Evolutionary conservation across 2,113 vertebrate species (phyloP).

Genomic region (Psettodes erumei): DNA sequence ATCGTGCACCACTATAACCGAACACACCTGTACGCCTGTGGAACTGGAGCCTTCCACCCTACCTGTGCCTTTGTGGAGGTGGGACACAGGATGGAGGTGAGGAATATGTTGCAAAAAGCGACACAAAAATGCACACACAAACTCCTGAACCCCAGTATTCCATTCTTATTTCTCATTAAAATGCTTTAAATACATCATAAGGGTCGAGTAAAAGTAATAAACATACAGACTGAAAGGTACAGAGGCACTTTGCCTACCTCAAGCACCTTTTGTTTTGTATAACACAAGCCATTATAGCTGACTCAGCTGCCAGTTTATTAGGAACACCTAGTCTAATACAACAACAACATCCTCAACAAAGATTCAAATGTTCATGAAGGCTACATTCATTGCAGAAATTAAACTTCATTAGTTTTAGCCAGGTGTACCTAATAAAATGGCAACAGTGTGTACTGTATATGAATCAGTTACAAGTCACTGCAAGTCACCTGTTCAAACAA

Average conservation of each 20-base stretch:
- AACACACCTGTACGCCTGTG: slow-evolving; percentile 93
- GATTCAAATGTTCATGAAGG: too few species aligned
- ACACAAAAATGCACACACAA: not conserved
- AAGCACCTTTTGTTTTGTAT: not conserved
- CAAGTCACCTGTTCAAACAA: too few species aligned
- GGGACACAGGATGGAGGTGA: slow-evolving; percentile 90
- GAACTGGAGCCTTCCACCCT: slow-evolving; percentile 96
- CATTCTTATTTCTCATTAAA: not conserved
- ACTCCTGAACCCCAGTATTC: not conserved
- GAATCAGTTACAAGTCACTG: too few species aligned
- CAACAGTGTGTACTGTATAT: too few species aligned
- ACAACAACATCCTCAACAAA: too few species aligned
- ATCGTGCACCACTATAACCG: slow-evolving; percentile 92
- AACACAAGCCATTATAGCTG: too few species aligned
- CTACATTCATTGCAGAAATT: too few species aligned
- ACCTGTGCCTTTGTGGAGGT: slow-evolving; percentile 92
- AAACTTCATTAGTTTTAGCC: too few species aligned
- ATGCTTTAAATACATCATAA: not conserved
- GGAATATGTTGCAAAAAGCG: slow-evolving; percentile 17
- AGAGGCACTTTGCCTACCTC: not conserved
- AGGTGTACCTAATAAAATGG: too few species aligned
- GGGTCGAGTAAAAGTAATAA: too few species aligned
- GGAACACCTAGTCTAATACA: too few species aligned
- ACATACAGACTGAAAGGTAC: not conserved
- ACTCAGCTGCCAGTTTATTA: too few species aligned